Conservation (phyloP, 2,888 invertebrate genomes). For the Pardosa pseudoannulata region DNA sequence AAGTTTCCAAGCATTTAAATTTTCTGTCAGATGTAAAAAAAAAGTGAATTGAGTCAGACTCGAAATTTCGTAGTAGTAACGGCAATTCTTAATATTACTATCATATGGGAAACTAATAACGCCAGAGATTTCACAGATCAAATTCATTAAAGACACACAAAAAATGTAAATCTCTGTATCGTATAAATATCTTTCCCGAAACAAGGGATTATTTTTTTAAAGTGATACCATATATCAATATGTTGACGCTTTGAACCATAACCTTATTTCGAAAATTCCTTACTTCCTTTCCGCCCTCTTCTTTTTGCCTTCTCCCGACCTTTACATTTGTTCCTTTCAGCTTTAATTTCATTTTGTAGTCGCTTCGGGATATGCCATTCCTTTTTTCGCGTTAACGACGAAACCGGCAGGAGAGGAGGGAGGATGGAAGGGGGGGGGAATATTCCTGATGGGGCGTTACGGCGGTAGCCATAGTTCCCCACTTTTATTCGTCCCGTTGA, state of each 20-base stretch:
- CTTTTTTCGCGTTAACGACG: conserved; percentile 37
- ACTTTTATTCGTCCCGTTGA: conserved; percentile 24
- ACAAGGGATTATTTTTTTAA: background rate
- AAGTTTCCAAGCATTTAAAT: no score
- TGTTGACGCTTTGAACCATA: conserved; percentile 19
- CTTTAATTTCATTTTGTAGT: conserved; percentile 49
- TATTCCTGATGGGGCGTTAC: no score
- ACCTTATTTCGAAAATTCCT: conserved; percentile 11
- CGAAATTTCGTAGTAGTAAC: no score
- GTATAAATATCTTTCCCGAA: background rate
- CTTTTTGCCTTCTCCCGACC: background rate
- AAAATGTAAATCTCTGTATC: no score
- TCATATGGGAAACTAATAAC: no score
- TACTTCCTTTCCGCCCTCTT: background rate
- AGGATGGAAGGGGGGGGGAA: conserved; percentile 23
- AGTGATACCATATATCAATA: background rate
- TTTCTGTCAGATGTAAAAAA: no score
- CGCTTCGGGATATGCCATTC: conserved; percentile 36
- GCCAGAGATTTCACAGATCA: no score
- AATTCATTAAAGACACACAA: no score
- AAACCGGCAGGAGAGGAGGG: conserved; percentile 3
- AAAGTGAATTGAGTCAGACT: no score
- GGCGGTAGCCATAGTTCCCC: conserved; percentile 41
- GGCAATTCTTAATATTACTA: no score
- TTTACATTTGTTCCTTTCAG: conserved; percentile 4